Conservation (phyloP, 2,113 vertebrate genomes). For the Equus quagga region DNA sequence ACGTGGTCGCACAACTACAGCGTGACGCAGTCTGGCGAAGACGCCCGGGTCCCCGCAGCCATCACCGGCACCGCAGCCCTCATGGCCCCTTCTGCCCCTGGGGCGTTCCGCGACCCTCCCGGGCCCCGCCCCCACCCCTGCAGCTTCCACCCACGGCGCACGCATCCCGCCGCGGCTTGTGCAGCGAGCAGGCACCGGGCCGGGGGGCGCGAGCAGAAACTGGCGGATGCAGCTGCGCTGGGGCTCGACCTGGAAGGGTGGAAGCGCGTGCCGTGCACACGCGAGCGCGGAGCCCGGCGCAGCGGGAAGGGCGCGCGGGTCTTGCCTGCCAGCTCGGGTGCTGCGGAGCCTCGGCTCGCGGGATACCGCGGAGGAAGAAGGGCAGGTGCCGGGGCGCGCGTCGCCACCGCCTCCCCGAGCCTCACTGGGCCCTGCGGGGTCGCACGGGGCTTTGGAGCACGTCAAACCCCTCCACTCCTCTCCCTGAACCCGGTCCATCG, state of each 20-base stretch:
- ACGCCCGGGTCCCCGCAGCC: neutral
- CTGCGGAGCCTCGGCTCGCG: neutral
- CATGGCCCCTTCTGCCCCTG: neutral
- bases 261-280: neutral
- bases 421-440: neutral
- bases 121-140: neutral
- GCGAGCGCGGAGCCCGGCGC: neutral
- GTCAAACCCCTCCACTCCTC: neutral
- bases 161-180: neutral
- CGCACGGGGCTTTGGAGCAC: neutral
- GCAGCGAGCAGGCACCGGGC: neutral
- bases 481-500: too few relatives aligned
- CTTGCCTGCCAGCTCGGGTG: too few relatives aligned
- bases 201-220: too few relatives aligned
- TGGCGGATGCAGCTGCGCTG: neutral
- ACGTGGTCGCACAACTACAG: neutral
- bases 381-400: neutral
- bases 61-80: neutral
- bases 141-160: too few relatives aligned
- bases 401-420: neutral
- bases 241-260: neutral
- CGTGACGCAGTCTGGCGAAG: neutral
- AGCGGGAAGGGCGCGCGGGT: too few relatives aligned
- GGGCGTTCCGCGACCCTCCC: neutral
- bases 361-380: neutral